A percentile compares a stretch with the other conserved stretches of the same genome.
Evolutionary conservation across 37 sponge, comb jelly and placozoan species (phyloP).

Genomic region (Cliona cf. orientalis): DNA sequence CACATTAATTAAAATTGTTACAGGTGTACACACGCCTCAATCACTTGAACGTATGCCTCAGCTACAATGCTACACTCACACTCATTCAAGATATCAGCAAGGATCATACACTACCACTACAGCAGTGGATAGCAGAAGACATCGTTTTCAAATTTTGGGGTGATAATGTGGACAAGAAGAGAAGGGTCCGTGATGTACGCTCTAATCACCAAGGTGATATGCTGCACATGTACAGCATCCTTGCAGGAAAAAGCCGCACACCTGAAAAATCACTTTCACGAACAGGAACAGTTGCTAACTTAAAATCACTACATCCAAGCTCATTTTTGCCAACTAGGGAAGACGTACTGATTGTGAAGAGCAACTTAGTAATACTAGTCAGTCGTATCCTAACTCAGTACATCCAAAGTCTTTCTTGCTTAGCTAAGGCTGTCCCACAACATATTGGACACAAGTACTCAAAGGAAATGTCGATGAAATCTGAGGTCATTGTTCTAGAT

Average conservation of each 20-base stretch:
- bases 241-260: slow-evolving; percentile 10
- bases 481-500: slow-evolving; percentile 36
- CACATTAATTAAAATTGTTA: neutral
- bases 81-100: neutral
- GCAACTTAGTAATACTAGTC: slow-evolving; percentile 25
- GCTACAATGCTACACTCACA: slow-evolving; percentile 5
- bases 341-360: neutral
- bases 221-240: slow-evolving; percentile 40
- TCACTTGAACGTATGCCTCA: slow-evolving; percentile 7
- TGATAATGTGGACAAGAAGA: slow-evolving; percentile 43
- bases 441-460: slow-evolving; percentile 36
- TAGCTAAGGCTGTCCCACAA: neutral
- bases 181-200: slow-evolving; percentile 24
- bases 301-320: neutral
- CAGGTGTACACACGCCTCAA: slow-evolving; percentile 16
- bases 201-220: slow-evolving; percentile 17
- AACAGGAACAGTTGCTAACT: neutral
- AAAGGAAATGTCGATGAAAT: slow-evolving; percentile 16
- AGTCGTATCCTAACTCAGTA: slow-evolving; percentile 20
- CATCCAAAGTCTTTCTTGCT: neutral
- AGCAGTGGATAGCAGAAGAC: slow-evolving; percentile 43
- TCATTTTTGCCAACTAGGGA: slow-evolving; percentile 11
- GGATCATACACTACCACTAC: neutral
- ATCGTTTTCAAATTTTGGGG: neutral
- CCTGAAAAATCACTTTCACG: neutral